Percentiles rank a stretch among this genome's conserved stretches.
Conservation (phyloP, 1,140 invertebrate genomes). For the Drosophila pandora region DNA sequence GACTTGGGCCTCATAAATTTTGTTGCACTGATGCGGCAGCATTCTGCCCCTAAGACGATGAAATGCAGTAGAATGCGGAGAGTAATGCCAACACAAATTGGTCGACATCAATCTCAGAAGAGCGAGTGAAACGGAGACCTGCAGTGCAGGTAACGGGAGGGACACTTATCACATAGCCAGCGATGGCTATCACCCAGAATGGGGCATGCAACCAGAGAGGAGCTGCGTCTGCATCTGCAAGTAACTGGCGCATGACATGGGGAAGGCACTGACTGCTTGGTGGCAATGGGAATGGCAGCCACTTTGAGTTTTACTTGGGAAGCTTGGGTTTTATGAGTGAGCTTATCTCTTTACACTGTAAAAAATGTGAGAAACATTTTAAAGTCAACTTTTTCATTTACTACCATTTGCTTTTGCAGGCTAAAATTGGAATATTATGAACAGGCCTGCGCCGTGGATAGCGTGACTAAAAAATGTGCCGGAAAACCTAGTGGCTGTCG, state of each 20-base stretch:
- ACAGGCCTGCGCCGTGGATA: conserved; percentile 95
- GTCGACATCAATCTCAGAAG: conserved; percentile 72
- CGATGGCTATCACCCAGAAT: neutral
- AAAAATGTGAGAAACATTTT: neutral
- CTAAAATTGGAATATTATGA: conserved; percentile 93
- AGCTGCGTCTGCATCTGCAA: conserved; percentile 48
- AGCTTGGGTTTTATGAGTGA: conserved; percentile 36
- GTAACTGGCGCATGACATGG: conserved; percentile 49
- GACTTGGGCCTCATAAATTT: conserved; percentile 58
- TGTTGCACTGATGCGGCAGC: conserved; percentile 46
- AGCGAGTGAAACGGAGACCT: conserved; percentile 22
- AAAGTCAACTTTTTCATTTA: neutral
- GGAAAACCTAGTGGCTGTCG: conserved; percentile 91
- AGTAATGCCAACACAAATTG: conserved; percentile 73
- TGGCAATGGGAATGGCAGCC: conserved; percentile 2
- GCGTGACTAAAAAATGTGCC: conserved; percentile 94
- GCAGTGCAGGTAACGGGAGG: conserved; percentile 59
- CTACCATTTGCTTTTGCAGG: conserved; percentile 83
- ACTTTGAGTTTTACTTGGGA: neutral
- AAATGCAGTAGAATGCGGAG: conserved; percentile 66
- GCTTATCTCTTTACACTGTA: conserved; percentile 43
- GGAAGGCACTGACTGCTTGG: conserved; percentile 10
- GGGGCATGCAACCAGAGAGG: conserved; percentile 16
- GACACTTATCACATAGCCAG: conserved; percentile 49
- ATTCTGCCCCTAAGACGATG: conserved; percentile 59